Conservation (phyloP, 2,888 invertebrate species). For the Phortica okadai region DNA sequence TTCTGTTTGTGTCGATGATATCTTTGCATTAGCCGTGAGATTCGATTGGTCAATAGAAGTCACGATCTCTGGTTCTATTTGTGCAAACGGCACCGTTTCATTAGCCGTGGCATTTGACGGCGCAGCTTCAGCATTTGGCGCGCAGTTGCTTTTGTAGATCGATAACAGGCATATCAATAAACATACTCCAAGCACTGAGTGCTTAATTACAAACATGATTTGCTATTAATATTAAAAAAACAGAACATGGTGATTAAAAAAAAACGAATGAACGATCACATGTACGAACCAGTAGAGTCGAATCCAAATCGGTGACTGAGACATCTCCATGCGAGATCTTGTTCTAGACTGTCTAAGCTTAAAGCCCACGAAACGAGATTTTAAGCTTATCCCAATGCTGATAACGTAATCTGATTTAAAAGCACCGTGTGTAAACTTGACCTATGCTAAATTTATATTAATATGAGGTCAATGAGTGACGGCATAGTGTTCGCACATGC, state of each 20-base stretch:
- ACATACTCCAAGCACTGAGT: conserved; percentile 26
- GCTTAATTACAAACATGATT: conserved; percentile 47
- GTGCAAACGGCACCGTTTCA: no score
- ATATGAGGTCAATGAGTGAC: background rate
- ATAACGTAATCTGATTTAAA: conserved; percentile 28
- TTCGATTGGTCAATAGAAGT: no score
- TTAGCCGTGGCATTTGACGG: background rate
- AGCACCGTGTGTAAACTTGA: conserved; percentile 47
- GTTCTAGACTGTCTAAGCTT: conserved; percentile 20
- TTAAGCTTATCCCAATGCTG: conserved; percentile 1
- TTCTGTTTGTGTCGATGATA: no score
- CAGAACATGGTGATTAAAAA: conserved; percentile 10
- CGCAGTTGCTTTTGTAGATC: conserved; percentile 43
- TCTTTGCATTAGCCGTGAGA: no score
- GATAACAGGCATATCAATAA: conserved; percentile 36
- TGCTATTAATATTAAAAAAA: conserved; percentile 13
- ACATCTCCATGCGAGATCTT: background rate
- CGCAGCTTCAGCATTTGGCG: background rate
- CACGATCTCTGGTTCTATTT: no score
- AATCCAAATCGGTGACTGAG: background rate
- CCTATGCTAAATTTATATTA: conserved; percentile 46
- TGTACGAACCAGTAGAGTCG: conserved; percentile 46
- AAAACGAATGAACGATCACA: conserved; percentile 27
- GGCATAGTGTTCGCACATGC: background rate
- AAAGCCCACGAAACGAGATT: background rate